A percentile compares a stretch with the other conserved stretches of the same genome.
Conservation (phyloP, 2,113 vertebrate species). For the Girardinichthys multiradiatus region DNA sequence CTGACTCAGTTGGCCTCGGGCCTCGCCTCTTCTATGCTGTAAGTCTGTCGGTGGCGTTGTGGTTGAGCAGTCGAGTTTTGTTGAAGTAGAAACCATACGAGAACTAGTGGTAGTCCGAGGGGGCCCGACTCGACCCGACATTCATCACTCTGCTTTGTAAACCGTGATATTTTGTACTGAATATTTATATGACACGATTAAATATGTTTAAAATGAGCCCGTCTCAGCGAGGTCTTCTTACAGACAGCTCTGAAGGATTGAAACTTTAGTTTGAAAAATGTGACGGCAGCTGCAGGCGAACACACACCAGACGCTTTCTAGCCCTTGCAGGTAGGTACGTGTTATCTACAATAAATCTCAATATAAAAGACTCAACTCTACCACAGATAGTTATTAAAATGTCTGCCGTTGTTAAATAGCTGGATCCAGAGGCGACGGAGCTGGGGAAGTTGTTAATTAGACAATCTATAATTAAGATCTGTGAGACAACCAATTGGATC, state of each 20-base stretch:
- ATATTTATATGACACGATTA: slow-evolving; percentile 98
- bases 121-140: slow-evolving; percentile 71
- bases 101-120: slow-evolving; percentile 82
- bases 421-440: slow-evolving; percentile 63
- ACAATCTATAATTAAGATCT: slow-evolving; percentile 81
- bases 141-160: slow-evolving; percentile 90
- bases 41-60: slow-evolving; percentile 74
- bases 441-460: slow-evolving; percentile 76
- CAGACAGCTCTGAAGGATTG: neutral
- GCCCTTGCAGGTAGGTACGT: slow-evolving; percentile 32
- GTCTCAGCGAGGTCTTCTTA: neutral
- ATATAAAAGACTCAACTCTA: slow-evolving; percentile 33
- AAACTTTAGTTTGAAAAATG: slow-evolving; percentile 23
- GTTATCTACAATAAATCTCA: slow-evolving; percentile 37
- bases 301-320: neutral
- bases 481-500: slow-evolving; percentile 64
- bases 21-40: slow-evolving; percentile 56
- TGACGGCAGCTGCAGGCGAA: slow-evolving; percentile 29
- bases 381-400: slow-evolving; percentile 45
- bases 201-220: slow-evolving; percentile 75
- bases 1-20: slow-evolving; percentile 64
- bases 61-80: slow-evolving; percentile 76
- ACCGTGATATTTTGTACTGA: slow-evolving; percentile 97
- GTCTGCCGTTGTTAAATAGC: slow-evolving; percentile 43
- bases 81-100: slow-evolving; percentile 74